Conservation (phyloP, 2,113 vertebrate species). For the Pholis gunnellus region DNA sequence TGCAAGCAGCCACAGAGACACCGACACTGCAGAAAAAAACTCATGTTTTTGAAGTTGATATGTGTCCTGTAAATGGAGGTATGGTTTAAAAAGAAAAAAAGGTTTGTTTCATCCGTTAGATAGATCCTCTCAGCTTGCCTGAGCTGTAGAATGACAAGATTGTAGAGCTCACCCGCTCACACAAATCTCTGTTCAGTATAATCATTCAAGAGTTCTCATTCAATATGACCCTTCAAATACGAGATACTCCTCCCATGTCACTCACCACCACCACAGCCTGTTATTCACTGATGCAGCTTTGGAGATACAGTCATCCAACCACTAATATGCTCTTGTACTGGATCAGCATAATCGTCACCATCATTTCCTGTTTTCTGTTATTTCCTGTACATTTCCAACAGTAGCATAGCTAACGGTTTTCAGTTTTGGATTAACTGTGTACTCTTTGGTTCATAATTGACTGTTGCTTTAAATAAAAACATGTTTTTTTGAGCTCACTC, state of each 20-base stretch:
- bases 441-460: conserved; percentile 3
- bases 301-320: not conserved
- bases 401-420: not conserved
- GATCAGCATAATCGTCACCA: not conserved
- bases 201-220: conserved; percentile 50
- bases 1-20: conserved; percentile 23
- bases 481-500: conserved; percentile 18
- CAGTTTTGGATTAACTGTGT: not conserved
- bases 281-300: not conserved
- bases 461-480: conserved; percentile 29
- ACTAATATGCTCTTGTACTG: not conserved
- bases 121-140: conserved; percentile 33
- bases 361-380: conserved; percentile 1
- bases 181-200: conserved; percentile 37
- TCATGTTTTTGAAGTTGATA: not conserved
- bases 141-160: conserved; percentile 24
- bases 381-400: not conserved
- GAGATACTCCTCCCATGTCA: conserved; percentile 48
- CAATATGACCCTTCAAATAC: conserved; percentile 46
- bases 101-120: not conserved
- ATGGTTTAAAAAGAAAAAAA: conserved; percentile 23
- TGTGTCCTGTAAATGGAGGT: conserved; percentile 14
- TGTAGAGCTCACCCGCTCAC: conserved; percentile 21
- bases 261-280: conserved; percentile 7
- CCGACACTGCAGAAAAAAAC: not conserved